Percentiles rank a stretch among this genome's conserved stretches.
Evolutionary conservation across 2,888 invertebrate genomes (phyloP).

Genomic region (Halictus ligatus): DNA sequence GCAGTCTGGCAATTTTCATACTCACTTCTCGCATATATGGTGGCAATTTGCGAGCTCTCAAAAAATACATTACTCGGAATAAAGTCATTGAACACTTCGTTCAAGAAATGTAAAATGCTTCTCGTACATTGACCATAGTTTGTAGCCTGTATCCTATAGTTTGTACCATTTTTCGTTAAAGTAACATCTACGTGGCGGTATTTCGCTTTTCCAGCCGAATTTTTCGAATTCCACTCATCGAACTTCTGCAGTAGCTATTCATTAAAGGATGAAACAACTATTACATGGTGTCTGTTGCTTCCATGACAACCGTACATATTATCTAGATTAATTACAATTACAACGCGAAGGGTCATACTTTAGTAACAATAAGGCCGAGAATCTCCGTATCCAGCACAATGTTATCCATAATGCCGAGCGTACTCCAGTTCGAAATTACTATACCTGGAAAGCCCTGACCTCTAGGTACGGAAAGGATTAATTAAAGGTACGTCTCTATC

Average conservation of each 20-base stretch:
- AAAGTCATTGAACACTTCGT: slow-evolving; percentile 37
- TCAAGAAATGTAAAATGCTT: slow-evolving; percentile 43
- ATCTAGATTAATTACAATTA: background rate
- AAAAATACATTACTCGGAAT: background rate
- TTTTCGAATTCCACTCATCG: slow-evolving; percentile 34
- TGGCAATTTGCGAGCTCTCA: slow-evolving; percentile 28
- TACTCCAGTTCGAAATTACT: slow-evolving; percentile 23
- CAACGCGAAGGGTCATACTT: slow-evolving; percentile 23
- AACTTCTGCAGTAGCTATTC: slow-evolving; percentile 46
- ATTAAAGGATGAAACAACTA: background rate
- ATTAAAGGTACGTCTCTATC: slow-evolving; percentile 44
- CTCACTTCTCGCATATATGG: slow-evolving; percentile 29
- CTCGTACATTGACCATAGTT: slow-evolving; percentile 32
- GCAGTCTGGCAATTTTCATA: slow-evolving; percentile 1
- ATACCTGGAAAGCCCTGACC: slow-evolving; percentile 50
- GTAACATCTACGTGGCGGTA: slow-evolving; percentile 46
- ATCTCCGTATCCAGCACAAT: background rate
- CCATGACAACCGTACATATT: background rate
- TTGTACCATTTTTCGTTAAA: slow-evolving; percentile 13
- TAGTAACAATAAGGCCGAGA: slow-evolving; percentile 35
- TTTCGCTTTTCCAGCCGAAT: slow-evolving; percentile 1
- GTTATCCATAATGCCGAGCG: background rate
- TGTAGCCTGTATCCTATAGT: slow-evolving; percentile 29
- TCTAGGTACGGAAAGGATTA: slow-evolving; percentile 42
- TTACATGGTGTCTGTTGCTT: background rate